These are phyloP conservation scores for Zingel zingel DNA, from an alignment of 2,113 vertebrate genomes.

Conservation along the genomic window DNA sequence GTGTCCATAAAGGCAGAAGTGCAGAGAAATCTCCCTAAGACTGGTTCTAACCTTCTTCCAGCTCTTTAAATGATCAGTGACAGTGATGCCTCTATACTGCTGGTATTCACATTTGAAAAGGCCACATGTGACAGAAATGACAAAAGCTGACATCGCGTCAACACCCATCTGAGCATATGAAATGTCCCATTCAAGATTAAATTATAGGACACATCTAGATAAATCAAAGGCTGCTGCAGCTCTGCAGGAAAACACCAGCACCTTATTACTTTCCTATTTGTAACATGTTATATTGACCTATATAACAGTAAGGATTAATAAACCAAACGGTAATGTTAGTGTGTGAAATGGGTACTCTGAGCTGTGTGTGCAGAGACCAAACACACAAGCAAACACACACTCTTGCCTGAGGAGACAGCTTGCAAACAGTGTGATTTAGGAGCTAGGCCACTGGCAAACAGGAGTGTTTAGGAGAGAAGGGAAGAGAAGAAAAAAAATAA, in stretches of 20 bases:
- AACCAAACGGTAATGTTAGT: constrained; percentile 58
- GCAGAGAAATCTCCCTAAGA: neutral
- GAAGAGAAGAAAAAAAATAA: constrained; percentile 13
- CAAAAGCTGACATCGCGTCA: constrained; percentile 1
- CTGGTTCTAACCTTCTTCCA: constrained; percentile 3
- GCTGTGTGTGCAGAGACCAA: constrained; percentile 34
- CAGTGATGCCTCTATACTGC: neutral
- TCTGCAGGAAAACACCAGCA: constrained; percentile 32
- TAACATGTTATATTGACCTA: constrained; percentile 63
- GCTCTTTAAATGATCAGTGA: constrained; percentile 13
- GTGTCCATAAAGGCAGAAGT: neutral
- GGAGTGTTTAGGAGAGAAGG: constrained; percentile 62
- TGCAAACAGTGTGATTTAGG: constrained; percentile 74
- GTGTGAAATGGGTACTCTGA: constrained; percentile 54
- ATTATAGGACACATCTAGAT: constrained; percentile 22
- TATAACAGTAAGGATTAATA: constrained; percentile 69
- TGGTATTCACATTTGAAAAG: constrained; percentile 33
- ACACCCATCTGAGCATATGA: constrained; percentile 4
- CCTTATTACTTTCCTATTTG: constrained; percentile 59
- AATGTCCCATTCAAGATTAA: constrained; percentile 17
- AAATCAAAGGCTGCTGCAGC: constrained; percentile 22
- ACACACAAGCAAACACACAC: constrained; percentile 23
- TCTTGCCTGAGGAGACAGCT: constrained; percentile 70
- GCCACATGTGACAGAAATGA: constrained; percentile 30
- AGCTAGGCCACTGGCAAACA: constrained; percentile 56